Evolutionary conservation across 2,797 vertebrate genomes (phyloP), one percentile per base, ranked within the genome.

Genomic region (Coregonus sp.): DNA sequence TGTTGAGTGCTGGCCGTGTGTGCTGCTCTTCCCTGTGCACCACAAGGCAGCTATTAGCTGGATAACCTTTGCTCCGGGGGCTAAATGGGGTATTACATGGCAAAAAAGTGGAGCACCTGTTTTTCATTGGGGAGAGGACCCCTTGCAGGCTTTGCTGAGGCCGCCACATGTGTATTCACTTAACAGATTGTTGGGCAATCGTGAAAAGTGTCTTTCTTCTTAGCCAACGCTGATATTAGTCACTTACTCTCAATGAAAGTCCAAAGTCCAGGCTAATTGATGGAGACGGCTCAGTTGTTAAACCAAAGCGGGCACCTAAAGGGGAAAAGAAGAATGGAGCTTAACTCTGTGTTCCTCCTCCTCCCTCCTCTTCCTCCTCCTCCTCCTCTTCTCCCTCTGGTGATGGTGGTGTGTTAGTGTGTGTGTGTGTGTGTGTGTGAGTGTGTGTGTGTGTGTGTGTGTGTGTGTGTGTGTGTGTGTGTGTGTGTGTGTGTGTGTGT

Each of bases 41-140:
- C 96, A 95, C 94, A 87, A 96, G 96, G 96, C 96, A 97, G 93
- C 96, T 95, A 97, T 98, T 98, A 98, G 96, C 95, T 94, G 95
- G 95, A 87, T 97, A 96, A 98, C 97, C 97, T 97, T 97, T 98
- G 95, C 95, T 94, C 96, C 95, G 92, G 90, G 93, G 91, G 91
- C 95, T 97, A 97, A 97, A 96, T 95, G 94, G 93, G 92, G 94
- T 96, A 96, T 98, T 97, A 96, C 95, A 92, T 95, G 95, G 94
- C 95, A 93, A 93, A 94, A 94, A 96, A 95, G 90, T 87, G 85
- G 80, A 96, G 93, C 97, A 97, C 96, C 96, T 99, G 97, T 98
- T 99, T 98, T 95, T 94, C 95, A 98, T 98, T 97, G 95, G 91
- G 75, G 69, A 68, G 88, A 92, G 94, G 95, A 96, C 94, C 96